Evolutionary conservation across 2,888 invertebrate genomes (phyloP), one percentile per base, ranked within the genome.

Genomic region (Globia sparganii): DNA sequence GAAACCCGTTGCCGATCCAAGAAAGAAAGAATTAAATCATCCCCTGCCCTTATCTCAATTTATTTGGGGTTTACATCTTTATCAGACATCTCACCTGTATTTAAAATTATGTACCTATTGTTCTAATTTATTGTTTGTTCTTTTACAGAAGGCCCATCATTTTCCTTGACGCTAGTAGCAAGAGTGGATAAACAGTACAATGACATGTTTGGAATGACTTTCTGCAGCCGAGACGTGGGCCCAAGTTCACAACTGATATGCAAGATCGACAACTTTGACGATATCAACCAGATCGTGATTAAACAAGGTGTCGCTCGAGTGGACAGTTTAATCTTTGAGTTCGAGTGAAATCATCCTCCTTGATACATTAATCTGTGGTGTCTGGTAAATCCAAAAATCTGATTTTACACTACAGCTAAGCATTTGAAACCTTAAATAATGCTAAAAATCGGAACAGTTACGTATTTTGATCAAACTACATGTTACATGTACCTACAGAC

Each of bases 301-400:
- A 84, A 81, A 72, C 75, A 86, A 68, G 90, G 91, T 9, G 84
- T 90, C n/a, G 49, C 78, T 28, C 72, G 21, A 5, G 69, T 90
- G 1, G 56, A 85, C 37, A 87, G 76, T 70, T 56, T 91, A 67
- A 11, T 70, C 8, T 90, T 91, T 64, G 69, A 84, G 13, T 89
- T 87, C 75, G 11, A 46, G 37, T 4, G 43, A 31, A 40, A 28
- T 43, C 15, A 49, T 40, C 0, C 5, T 34, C 18, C 6, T n/a
- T 11, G 25, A 25, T 25, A 74, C 2, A 8, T 53, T 25, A 53
- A 25, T 34, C 1, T 31, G 1, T 34, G 21, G 21, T 34, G 21
- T 11, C 5, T 5, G 21, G 11, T 25, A 28, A 59, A 18, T 59
- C 4, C 21, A 59, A 21, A 9, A 31, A 21, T 59, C 31, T 9